Conservation (phyloP, 35 echinoderm and acorn worm species). For the Ophiothrix spiculata region DNA sequence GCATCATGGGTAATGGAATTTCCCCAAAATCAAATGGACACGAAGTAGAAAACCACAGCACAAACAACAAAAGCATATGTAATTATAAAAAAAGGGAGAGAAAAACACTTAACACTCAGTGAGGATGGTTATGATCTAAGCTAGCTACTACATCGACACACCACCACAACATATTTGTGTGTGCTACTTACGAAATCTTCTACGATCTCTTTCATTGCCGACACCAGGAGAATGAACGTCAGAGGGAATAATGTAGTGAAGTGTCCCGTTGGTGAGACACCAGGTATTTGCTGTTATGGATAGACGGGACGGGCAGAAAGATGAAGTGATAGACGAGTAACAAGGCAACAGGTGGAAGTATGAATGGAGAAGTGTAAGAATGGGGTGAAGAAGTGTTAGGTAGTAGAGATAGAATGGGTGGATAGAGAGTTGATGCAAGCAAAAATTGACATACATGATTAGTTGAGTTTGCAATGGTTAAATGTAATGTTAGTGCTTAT, state of each 20-base stretch:
- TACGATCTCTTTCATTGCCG: constrained; percentile 96
- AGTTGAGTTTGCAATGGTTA: no score
- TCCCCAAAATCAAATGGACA: neutral
- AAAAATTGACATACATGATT: no score
- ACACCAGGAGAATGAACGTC: constrained; percentile 92
- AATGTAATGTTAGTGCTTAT: no score
- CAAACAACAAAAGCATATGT: neutral
- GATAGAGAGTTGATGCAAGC: neutral
- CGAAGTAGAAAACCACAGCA: no score
- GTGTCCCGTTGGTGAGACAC: constrained; percentile 88
- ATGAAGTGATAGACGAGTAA: neutral
- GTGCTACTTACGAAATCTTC: constrained; percentile 96
- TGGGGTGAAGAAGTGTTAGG: no score
- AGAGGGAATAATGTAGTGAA: constrained; percentile 93
- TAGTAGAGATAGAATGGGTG: no score
- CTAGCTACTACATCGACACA: neutral
- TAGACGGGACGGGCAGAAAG: constrained; percentile 8
- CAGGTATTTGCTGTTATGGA: constrained; percentile 92
- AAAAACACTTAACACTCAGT: neutral
- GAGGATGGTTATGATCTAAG: neutral
- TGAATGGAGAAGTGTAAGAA: no score
- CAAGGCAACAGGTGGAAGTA: neutral
- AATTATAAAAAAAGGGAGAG: neutral
- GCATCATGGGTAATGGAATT: neutral
- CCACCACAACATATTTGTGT: neutral